Conservation (phyloP, 2,113 vertebrate genomes). For the Macaca mulatta region DNA sequence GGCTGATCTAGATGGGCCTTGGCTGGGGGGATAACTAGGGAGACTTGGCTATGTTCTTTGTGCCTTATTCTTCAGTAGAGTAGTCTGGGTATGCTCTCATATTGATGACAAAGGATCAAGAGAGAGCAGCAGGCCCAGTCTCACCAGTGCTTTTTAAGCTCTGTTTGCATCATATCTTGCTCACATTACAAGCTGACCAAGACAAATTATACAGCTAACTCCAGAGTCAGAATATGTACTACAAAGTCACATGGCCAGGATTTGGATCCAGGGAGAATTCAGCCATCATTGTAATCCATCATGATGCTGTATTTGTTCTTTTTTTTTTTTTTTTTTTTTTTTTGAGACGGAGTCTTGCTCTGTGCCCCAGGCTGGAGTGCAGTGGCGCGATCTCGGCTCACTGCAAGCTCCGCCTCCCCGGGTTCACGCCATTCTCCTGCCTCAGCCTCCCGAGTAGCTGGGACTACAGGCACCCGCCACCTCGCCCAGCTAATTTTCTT, state of each 20-base stretch:
- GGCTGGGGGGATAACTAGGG: too few species aligned
- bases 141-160: neutral
- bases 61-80: neutral
- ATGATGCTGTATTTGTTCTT: neutral
- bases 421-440: too few species aligned
- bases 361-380: too few species aligned
- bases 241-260: neutral
- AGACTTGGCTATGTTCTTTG: neutral
- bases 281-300: neutral
- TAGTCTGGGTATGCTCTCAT: neutral
- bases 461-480: too few species aligned
- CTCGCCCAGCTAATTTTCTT: too few species aligned
- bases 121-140: neutral
- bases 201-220: neutral
- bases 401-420: too few species aligned
- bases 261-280: neutral
- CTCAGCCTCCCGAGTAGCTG: too few species aligned
- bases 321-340: too few species aligned
- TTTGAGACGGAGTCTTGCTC: too few species aligned
- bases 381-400: too few species aligned
- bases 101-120: neutral
- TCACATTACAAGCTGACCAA: neutral
- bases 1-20: neutral
- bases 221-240: neutral
- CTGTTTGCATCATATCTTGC: neutral